Percentiles rank a stretch among this genome's conserved stretches.
phyloP scores from a whole-genome alignment of 2,797 vertebrate species.

The Rhyacichthys aspro region DNA sequence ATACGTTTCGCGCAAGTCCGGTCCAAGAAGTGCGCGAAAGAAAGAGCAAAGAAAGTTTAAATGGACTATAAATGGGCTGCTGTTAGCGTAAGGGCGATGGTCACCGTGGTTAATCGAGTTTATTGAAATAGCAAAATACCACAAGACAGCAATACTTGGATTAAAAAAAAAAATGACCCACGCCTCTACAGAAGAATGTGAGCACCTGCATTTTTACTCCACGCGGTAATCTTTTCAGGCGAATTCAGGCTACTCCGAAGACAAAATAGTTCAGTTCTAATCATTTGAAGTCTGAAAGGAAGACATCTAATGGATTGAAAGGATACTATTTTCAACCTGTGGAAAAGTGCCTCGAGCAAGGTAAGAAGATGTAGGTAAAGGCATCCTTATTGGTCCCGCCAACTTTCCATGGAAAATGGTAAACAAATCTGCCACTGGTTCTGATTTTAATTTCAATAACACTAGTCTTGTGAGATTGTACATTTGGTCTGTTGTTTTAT shows the following conservation, averaged over 20 bases:
- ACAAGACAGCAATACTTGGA: slow-evolving; percentile 15
- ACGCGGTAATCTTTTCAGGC: slow-evolving; percentile 5
- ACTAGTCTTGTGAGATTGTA: too few relatives aligned
- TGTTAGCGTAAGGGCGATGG: slow-evolving; percentile 13
- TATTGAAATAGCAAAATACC: slow-evolving; percentile 21
- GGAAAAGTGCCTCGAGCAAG: slow-evolving; percentile 78
- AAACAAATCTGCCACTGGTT: not conserved
- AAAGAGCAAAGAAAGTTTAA: slow-evolving; percentile 56
- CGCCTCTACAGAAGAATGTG: slow-evolving; percentile 48
- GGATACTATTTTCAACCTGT: slow-evolving; percentile 42
- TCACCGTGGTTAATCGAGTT: slow-evolving; percentile 25
- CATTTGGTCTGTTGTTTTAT: too few relatives aligned
- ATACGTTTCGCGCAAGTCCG: slow-evolving; percentile 47
- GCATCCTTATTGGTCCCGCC: slow-evolving; percentile 12
- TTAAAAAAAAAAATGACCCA: slow-evolving; percentile 6
- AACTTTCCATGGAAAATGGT: slow-evolving; percentile 1
- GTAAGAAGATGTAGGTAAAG: slow-evolving; percentile 54
- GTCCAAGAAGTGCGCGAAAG: slow-evolving; percentile 22
- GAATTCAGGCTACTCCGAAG: not conserved
- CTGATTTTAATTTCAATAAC: too few relatives aligned
- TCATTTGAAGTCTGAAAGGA: slow-evolving; percentile 8
- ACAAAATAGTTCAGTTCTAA: slow-evolving; percentile 26
- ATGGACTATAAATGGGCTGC: slow-evolving; percentile 55
- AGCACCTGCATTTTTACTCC: slow-evolving; percentile 48
- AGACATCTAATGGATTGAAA: slow-evolving; percentile 74